These are phyloP conservation scores for Tipula vernalis DNA, from an alignment of 2,888 invertebrate species.

Conservation along the genomic window DNA sequence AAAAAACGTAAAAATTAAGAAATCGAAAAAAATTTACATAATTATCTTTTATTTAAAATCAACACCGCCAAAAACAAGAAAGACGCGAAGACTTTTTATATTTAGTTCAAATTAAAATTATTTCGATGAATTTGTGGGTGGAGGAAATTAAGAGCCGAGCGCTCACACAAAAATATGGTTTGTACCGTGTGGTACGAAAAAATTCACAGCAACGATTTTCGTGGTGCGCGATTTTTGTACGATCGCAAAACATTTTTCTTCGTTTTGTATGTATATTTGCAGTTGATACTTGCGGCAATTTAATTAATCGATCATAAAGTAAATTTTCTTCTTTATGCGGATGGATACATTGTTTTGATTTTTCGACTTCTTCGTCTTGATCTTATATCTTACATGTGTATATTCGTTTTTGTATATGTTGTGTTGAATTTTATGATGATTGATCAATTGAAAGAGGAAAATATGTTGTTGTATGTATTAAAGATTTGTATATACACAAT, in stretches of 20 bases:
- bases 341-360: not conserved
- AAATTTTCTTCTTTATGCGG: not conserved
- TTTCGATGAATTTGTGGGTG: not conserved
- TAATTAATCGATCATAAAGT: not conserved
- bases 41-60: not conserved
- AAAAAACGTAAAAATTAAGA: not conserved
- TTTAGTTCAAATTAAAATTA: not conserved
- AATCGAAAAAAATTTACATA: not conserved
- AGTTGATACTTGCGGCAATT: not conserved
- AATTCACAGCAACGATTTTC: not conserved
- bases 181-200: not conserved
- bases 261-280: not conserved
- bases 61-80: not conserved
- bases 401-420: not conserved
- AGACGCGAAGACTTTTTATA: not conserved
- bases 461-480: not conserved
- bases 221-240: not conserved
- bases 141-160: not conserved
- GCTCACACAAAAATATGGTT: not conserved
- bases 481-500: not conserved
- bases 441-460: not conserved
- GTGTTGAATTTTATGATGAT: not conserved
- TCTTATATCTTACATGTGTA: not conserved
- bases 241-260: not conserved
- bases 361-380: not conserved